Base-by-base conservation (phyloP, 2,888 invertebrate species). In the Scaptomyza parva region DNA sequence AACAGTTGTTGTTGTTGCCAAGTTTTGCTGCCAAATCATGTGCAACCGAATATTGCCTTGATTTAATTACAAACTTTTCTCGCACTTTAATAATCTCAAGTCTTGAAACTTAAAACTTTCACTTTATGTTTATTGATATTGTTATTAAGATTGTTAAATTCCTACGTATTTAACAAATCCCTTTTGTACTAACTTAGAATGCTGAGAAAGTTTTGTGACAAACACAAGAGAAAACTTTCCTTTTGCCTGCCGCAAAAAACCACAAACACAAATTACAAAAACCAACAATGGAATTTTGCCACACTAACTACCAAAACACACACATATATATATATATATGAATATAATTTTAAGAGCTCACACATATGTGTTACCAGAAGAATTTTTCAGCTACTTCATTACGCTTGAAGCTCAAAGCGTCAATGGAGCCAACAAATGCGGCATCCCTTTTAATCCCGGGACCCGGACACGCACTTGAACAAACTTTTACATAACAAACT, bases 401-500 rank as follows among this genome's bases (percentile, higher is more conserved):
- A 78, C 65, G 69, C 53, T 52, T n/a, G n/a, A 50, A 28, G 60
- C 57, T 59, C 61, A 26, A 44, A 62, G 41, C 60, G 52, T 44
- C 47, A 52, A 45, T 48, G 67, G 61, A 51, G 57, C 8, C 59
- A 48, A 57, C 61, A 70, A 64, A 68, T 55, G 69, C 51, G 54
- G 53, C 44, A 43, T 67, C 52, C 70, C 59, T 63, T 78, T 70
- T n/a, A n/a, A 70, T 59, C 59, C 70, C 67, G 28, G 26, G 41
- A 22, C 39, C 28, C 41, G 67, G 70, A n/a, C 80, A 76, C 82
- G 85, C 75, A 82, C 71, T 58, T 48, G 53, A 50, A 18, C 60
- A 84, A 84, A 86, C 80, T 84, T 86, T 83, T 76, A 62, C 76
- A 72, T 66, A 78, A 80, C 76, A 74, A 65, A 74, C 50, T 76